Percentiles rank a stretch among this genome's conserved stretches.
phyloP scores from a whole-genome alignment of 2,113 vertebrate species.

The Crotalus tigris region DNA sequence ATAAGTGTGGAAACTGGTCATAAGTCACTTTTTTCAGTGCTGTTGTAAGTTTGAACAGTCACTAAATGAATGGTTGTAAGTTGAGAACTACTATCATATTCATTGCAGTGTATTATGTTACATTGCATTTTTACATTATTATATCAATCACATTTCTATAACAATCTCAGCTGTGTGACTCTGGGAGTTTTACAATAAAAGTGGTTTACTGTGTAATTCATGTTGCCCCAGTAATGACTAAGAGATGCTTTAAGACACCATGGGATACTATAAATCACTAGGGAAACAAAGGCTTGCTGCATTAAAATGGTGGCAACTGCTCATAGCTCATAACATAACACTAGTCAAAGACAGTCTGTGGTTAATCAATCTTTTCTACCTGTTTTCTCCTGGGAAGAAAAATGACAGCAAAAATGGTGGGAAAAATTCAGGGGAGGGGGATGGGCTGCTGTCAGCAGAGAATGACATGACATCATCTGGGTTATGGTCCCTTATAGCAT shows the following conservation, averaged over 20 bases:
- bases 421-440: not conserved
- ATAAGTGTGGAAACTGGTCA: not conserved
- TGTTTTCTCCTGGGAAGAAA: not conserved
- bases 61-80: not conserved
- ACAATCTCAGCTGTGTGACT: no score
- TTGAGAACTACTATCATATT: not conserved
- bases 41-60: not conserved
- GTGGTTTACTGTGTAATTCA: not conserved
- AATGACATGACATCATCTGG: not conserved
- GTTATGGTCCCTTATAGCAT: not conserved
- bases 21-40: not conserved
- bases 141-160: no score
- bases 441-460: not conserved
- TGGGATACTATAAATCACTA: not conserved
- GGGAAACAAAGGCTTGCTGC: not conserved
- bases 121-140: no score
- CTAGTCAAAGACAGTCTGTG: not conserved
- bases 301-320: not conserved
- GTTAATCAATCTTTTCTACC: not conserved
- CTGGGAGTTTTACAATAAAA: no score
- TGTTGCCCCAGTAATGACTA: not conserved
- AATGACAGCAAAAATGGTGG: not conserved
- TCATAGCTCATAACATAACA: not conserved
- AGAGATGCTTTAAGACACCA: no score
- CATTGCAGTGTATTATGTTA: not conserved